Evolutionary conservation across 2,888 invertebrate species (phyloP).

Genomic region (Homarus gammarus): DNA sequence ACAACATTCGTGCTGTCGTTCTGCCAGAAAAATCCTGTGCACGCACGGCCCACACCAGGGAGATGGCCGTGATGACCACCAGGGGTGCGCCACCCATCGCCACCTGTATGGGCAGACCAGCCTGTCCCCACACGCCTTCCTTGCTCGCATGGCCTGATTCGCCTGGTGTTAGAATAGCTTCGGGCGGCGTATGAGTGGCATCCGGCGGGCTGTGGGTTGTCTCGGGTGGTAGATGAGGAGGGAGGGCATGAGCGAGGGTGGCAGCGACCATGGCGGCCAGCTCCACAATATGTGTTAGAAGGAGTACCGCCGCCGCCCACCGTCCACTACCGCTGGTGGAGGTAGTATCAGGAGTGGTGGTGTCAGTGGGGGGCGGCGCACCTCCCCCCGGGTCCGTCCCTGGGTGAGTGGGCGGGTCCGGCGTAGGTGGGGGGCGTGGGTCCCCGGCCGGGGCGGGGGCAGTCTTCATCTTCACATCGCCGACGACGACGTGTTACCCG

Average conservation of each 20-base stretch:
- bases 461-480: constrained; percentile 73
- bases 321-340: constrained; percentile 50
- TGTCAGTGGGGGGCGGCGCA: constrained; percentile 62
- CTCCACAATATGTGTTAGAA: constrained; percentile 70
- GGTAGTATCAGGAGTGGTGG: constrained; percentile 41
- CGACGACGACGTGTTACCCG: constrained; percentile 54
- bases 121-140: constrained; percentile 20
- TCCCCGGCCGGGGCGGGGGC: constrained; percentile 74
- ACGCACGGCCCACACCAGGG: constrained; percentile 71
- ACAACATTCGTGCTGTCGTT: constrained; percentile 66
- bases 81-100: constrained; percentile 53
- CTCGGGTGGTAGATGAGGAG: constrained; percentile 7
- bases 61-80: constrained; percentile 61
- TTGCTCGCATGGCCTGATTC: not conserved
- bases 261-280: constrained; percentile 66
- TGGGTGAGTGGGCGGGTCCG: constrained; percentile 50
- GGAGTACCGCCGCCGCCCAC: constrained; percentile 67
- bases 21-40: constrained; percentile 72
- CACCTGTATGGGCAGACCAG: constrained; percentile 43
- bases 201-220: not conserved
- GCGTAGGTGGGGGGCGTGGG: constrained; percentile 56
- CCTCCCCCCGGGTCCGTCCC: constrained; percentile 43
- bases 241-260: constrained; percentile 32
- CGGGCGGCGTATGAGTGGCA: not conserved
- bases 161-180: not conserved